phyloP scores from a whole-genome alignment of 2,797 vertebrate genomes.

The Momotus momota region DNA sequence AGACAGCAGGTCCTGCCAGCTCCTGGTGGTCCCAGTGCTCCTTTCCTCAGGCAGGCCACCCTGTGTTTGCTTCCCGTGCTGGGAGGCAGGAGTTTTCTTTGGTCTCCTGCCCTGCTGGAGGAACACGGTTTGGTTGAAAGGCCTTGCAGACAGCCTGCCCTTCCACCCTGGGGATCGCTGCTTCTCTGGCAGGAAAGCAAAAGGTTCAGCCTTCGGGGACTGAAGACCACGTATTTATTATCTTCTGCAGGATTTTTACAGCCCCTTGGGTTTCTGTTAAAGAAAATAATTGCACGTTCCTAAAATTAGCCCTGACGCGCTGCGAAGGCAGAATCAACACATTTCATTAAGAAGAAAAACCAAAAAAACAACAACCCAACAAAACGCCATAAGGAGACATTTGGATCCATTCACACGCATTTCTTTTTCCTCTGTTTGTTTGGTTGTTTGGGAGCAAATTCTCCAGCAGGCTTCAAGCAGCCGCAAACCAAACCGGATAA shows the following conservation, averaged over 20 bases:
- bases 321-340: neutral
- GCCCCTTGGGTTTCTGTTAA: neutral
- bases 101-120: neutral
- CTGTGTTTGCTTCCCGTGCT: rapidly evolving
- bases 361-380: neutral
- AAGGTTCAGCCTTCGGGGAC: neutral
- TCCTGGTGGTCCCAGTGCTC: rapidly evolving
- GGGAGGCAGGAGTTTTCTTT: neutral
- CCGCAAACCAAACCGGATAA: neutral
- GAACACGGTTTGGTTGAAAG: neutral
- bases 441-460: conserved; percentile 39
- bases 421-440: conserved; percentile 33
- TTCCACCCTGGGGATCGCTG: neutral
- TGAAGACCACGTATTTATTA: neutral
- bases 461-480: neutral
- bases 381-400: neutral
- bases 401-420: conserved; percentile 23
- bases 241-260: neutral
- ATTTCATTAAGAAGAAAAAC: neutral
- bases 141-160: neutral
- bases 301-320: neutral
- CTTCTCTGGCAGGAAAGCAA: neutral
- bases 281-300: neutral
- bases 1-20: neutral
- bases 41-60: neutral